phyloP scores from a whole-genome alignment of 2,888 invertebrate species.

The Julus scanicus region DNA sequence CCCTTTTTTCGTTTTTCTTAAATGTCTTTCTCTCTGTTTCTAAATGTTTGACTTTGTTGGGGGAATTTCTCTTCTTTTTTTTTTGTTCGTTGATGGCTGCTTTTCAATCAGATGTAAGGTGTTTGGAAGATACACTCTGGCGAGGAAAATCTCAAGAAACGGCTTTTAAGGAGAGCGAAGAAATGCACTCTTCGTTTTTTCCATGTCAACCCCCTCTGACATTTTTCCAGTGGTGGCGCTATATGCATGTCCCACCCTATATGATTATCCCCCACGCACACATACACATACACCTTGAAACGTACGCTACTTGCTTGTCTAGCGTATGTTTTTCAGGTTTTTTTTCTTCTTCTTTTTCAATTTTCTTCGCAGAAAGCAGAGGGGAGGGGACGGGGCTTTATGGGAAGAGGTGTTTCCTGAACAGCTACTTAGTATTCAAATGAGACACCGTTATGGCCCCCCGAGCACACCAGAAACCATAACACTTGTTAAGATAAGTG shows the following conservation, averaged over 20 bases:
- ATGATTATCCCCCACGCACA: neutral
- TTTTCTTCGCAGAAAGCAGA: slow-evolving; percentile 38
- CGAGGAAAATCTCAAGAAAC: slow-evolving; percentile 44
- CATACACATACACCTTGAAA: neutral
- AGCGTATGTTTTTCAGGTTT: neutral
- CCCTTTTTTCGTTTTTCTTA: slow-evolving; percentile 27
- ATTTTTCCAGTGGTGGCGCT: slow-evolving; percentile 38
- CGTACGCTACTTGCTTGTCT: neutral
- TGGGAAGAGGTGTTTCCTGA: slow-evolving; percentile 52
- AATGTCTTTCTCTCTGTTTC: slow-evolving; percentile 45
- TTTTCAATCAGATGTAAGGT: slow-evolving; percentile 50
- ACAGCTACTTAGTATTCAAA: slow-evolving; percentile 51
- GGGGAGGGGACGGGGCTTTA: slow-evolving; percentile 36
- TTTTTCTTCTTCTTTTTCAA: neutral
- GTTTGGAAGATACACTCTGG: slow-evolving; percentile 46
- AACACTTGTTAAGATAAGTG: slow-evolving; percentile 52
- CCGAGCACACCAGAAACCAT: slow-evolving; percentile 51
- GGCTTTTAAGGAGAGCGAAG: slow-evolving; percentile 44
- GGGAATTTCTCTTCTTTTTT: slow-evolving; percentile 27
- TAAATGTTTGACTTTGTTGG: slow-evolving; percentile 50
- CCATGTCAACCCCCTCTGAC: slow-evolving; percentile 5
- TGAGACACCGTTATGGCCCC: slow-evolving; percentile 51
- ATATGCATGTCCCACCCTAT: neutral
- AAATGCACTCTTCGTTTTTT: slow-evolving; percentile 29
- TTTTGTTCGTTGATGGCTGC: slow-evolving; percentile 47